phyloP scores from a whole-genome alignment of 2,113 vertebrate genomes.

The Marcusenius ussheri region DNA sequence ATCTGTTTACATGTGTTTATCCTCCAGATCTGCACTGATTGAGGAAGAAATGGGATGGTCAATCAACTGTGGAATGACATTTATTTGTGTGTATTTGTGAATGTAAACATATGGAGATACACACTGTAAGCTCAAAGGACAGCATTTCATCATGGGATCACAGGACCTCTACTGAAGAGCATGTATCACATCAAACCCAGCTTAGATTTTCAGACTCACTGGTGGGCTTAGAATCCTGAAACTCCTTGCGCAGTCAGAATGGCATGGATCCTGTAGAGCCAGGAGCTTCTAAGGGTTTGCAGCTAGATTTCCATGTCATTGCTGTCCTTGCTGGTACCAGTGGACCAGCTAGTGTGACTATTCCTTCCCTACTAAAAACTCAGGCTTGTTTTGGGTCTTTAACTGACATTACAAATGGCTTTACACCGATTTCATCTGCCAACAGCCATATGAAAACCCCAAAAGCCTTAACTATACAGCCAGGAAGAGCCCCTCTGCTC shows the following conservation, averaged over 20 bases:
- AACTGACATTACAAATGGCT: background rate
- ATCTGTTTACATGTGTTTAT: constrained; percentile 18
- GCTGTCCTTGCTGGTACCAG: background rate
- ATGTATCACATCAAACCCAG: background rate
- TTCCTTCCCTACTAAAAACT: background rate
- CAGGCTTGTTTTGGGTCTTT: background rate
- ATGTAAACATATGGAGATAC: background rate
- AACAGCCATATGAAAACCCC: background rate
- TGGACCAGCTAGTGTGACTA: background rate
- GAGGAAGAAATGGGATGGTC: background rate
- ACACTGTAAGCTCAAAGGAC: background rate
- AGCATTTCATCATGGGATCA: background rate
- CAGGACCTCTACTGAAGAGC: background rate
- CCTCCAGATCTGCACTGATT: constrained; percentile 1
- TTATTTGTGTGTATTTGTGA: background rate
- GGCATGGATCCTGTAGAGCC: background rate
- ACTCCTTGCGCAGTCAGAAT: background rate
- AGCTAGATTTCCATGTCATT: background rate
- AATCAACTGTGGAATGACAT: background rate
- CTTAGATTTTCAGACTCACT: background rate
- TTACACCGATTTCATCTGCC: background rate
- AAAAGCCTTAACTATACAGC: background rate
- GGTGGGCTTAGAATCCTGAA: background rate
- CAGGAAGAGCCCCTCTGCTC: background rate
- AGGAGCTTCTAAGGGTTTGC: background rate